phyloP scores from a whole-genome alignment of 2,888 invertebrate species.

The Amphimallon solstitiale region DNA sequence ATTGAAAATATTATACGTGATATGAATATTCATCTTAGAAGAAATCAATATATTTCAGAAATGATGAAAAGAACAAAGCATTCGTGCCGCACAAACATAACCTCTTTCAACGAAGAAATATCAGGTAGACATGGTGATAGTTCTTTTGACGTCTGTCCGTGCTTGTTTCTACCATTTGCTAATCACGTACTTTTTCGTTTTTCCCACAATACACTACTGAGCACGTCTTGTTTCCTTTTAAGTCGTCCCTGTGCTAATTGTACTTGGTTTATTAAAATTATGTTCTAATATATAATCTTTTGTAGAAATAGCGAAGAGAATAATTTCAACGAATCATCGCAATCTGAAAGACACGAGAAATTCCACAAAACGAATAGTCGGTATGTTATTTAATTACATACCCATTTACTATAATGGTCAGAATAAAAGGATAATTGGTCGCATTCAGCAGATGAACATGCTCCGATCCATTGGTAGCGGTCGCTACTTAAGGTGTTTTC shows the following conservation, averaged over 20 bases:
- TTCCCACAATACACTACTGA: constrained; percentile 12
- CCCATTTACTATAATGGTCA: no score
- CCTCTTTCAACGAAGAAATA: constrained; percentile 27
- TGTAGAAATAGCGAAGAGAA: constrained; percentile 24
- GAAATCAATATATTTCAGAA: constrained; percentile 30
- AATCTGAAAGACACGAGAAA: constrained; percentile 7
- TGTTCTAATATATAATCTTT: background rate
- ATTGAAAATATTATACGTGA: no score
- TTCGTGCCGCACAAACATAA: constrained; percentile 33
- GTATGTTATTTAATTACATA: no score
- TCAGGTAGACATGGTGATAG: constrained; percentile 14
- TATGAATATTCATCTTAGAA: background rate
- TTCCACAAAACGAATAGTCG: constrained; percentile 15
- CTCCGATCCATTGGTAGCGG: no score
- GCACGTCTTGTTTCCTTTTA: constrained; percentile 1
- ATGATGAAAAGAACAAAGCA: constrained; percentile 33
- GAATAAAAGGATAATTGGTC: no score
- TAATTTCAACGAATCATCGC: constrained; percentile 10
- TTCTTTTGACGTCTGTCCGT: constrained; percentile 13
- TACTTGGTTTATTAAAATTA: background rate
- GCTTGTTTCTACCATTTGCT: constrained; percentile 6
- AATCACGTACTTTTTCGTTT: constrained; percentile 4
- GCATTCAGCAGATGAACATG: no score
- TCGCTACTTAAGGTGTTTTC: no score
- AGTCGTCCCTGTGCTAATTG: background rate